Base-by-base conservation (phyloP, 2,113 vertebrate genomes). In the Tricholaema leucomelas region DNA sequence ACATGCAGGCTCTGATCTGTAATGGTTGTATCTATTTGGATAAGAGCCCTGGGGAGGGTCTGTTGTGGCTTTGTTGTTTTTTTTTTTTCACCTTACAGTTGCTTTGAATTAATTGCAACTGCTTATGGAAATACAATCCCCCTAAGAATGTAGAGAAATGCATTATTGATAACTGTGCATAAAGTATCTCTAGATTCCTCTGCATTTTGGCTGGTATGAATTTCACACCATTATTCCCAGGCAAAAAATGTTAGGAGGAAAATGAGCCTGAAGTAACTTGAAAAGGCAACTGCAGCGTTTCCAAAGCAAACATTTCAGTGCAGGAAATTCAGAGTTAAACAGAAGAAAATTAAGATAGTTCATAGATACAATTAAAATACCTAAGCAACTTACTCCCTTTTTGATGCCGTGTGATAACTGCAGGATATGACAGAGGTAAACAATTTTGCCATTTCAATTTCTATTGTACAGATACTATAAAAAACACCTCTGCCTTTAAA, bases 91-190 rank as follows among this genome's bases (percentile, higher is more conserved):
- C 30, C 35, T 40, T 73, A 70, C 15, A 30, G 14, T 79, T 88
- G 36, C 33, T 94, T 88, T 85, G 88, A 91, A 88, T 87, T 87
- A 89, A 67, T 67, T 87, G 55, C 27, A 74, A 54, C 31, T 73
- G 50, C 42, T 59, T 79, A 60, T 80, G 91, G 91, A 93, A 91
- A 93, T 60, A 59, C 2, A 28, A 84, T 73, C 74, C 64, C 71
- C 71, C 46, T 80, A 61, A 92, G 84, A 74, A 92, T 14, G 36
- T 4, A 80, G 46, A 67, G 25, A 77, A 88, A 93, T 92, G 76
- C 36, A 89, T 93, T 93, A 87, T 66, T 94, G 56, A 87, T 91
- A 83, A 77, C 23, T 59, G 78, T 21, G 21, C 58, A 75, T 48
- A 66, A 84, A 52, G 18, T 50, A 77, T 15, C 76, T 55, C 38